Base-by-base conservation (phyloP, 2,888 invertebrate species). In the Lagria hirta region DNA sequence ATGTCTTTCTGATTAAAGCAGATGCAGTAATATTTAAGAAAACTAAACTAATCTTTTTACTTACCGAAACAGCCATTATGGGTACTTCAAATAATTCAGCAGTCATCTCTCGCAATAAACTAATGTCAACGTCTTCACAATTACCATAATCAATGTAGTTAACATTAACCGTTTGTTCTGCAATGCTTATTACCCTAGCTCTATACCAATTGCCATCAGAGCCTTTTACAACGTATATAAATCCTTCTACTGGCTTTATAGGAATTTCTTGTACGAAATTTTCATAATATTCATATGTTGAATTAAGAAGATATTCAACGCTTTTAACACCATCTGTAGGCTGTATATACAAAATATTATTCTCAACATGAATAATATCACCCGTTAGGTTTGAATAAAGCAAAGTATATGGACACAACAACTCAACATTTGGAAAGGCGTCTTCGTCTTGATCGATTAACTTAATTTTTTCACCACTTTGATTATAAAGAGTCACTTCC, bases 81-180 rank as follows among this genome's bases (percentile, higher is more conserved):
- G 58, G 60, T 11, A 58, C 54, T 28, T 61, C 58, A 32, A 59
- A 58, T 47, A 68, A 68, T 36, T 63, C 49, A 3, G 37, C 43
- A 14, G 42, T 40, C 24, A 71, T 53, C 29, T 63, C 54, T 47
- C 70, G 47, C 17, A 66, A 34, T 3, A 43, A 41, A 5, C 18
- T 32, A 8, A 63, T 66, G 0, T 73, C 42, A 0, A 87, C 60
- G 3, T 70, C 68, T 66, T 87, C 86, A 0, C 71, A 66, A 62
- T 86, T 84, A 21, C 88, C 88, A 49, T 86, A 87, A 65, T 88
- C 88, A 0, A 83, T 64, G 61, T 78, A 86, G 2, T 76, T 75
- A 0, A 84, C 76, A 13, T 68, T 73, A 11, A 73, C 75, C 10
- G 69, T 71, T 1, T 68, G 66, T 8, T 77, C 76, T 7, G 73